Base-by-base conservation (phyloP, 2,888 invertebrate genomes). In the Latheticus oryzae region DNA sequence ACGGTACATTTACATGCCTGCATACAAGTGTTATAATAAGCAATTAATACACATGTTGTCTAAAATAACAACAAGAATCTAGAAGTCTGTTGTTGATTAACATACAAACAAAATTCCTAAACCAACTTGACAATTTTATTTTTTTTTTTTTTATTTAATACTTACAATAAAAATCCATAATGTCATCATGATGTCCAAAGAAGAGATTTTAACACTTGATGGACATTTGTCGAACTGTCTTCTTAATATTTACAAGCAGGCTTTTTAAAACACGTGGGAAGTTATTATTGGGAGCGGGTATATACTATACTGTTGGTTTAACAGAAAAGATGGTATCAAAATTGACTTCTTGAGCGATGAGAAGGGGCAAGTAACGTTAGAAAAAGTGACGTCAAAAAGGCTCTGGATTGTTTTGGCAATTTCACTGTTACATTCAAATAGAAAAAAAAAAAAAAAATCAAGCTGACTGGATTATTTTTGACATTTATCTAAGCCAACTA, bases 231-330 rank as follows among this genome's bases (percentile, higher is more conserved):
- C 52, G 61, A 61, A 76, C 74, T 74, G 74, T 70, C 67, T 63
- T 63, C 61, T 62, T 64, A 68, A 66, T 71, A 72, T 73, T 72
- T 72, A 66, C 66, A 66, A 65, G 65, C 70, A 60, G 72, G 66
- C 72, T 73, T 75, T 76, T 76, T 74, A 74, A 74, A 73, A 74
- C 68, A 69, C 64, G 53, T 68, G n/a, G 72, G 74, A 74, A 74
- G 66, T 58, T 65, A 72, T 68, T 74, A 66, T 75, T 71, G 73
- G 62, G 59, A 54, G 60, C 50, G 58, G 61, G 57, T 45, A 61
- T 48, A 40, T 60, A 57, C 19, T 38, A 62, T 64, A 58, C 54
- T 58, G 56, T 58, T 60, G n/a, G 57, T 62, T 58, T 54, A 55
- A 26, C 51, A 47, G 57, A 60, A 52, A 42, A 35, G 52, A 37